Conservation (phyloP, 2,113 vertebrate genomes). For the Beaufortia kweichowensis region DNA sequence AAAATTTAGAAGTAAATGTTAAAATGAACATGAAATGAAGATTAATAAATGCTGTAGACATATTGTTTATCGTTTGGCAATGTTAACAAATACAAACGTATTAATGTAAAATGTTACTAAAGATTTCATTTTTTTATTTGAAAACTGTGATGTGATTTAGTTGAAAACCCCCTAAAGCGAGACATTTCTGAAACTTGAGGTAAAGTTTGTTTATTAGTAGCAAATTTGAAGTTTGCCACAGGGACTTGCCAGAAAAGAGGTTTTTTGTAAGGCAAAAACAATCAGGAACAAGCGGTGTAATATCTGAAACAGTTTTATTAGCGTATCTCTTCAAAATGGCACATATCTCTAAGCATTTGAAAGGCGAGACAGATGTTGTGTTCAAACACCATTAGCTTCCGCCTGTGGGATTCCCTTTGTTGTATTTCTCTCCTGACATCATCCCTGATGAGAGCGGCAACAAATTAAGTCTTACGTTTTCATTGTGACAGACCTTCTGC, state of each 20-base stretch:
- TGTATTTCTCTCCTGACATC: constrained; percentile 22
- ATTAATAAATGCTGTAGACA: no score
- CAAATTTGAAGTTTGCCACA: background rate
- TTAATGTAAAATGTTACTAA: no score
- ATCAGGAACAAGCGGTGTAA: background rate
- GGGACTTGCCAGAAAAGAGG: background rate
- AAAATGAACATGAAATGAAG: no score
- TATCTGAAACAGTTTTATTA: background rate
- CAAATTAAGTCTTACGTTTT: constrained; percentile 36
- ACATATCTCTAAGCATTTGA: constrained; percentile 4
- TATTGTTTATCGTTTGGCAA: no score
- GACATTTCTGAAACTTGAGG: no score
- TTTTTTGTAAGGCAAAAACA: background rate
- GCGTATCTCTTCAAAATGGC: background rate
- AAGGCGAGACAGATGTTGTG: constrained; percentile 1
- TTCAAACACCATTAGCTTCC: constrained; percentile 12
- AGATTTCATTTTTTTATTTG: no score
- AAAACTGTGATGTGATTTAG: no score
- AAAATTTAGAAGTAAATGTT: no score
- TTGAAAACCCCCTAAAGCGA: no score
- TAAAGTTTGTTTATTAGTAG: no score
- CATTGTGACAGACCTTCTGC: constrained; percentile 16
- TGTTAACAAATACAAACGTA: no score
- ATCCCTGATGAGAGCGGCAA: constrained; percentile 29
- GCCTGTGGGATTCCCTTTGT: background rate